These are phyloP conservation scores for Anolis apletophallus DNA, from an alignment of 2,797 vertebrate species.

Conservation along the genomic window DNA sequence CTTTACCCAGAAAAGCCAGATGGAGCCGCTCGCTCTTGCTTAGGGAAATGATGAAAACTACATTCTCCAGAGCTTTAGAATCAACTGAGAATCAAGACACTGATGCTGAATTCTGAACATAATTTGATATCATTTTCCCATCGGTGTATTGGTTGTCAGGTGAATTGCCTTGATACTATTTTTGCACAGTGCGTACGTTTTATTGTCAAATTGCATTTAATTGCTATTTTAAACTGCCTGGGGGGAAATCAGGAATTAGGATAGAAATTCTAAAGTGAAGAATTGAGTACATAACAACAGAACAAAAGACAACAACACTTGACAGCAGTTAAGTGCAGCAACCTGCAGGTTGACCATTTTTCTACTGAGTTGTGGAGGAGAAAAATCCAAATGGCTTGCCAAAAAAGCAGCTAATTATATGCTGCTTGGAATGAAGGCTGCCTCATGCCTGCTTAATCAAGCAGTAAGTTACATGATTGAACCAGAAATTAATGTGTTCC, in stretches of 20 bases:
- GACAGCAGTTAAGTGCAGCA: background rate
- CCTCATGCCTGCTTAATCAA: constrained; percentile 42
- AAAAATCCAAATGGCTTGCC: constrained; percentile 1
- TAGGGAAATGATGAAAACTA: background rate
- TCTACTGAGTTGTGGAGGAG: constrained; percentile 40
- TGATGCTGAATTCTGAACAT: background rate
- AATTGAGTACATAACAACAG: background rate
- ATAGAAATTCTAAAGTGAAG: background rate
- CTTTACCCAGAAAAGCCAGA: background rate
- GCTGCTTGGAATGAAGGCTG: constrained; percentile 36
- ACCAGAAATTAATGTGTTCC: constrained; percentile 22
- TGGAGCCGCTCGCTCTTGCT: background rate
- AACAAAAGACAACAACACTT: background rate
- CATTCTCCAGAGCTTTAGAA: background rate
- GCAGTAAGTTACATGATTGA: constrained; percentile 32
- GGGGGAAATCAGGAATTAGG: background rate
- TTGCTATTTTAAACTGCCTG: background rate
- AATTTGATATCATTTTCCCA: background rate
- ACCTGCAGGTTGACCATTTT: constrained; percentile 13
- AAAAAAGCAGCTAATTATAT: constrained; percentile 28
- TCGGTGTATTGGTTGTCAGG: background rate
- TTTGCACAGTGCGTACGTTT: background rate
- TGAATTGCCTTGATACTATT: background rate
- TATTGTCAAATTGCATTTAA: background rate
- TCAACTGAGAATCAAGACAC: too few relatives aligned